Evolutionary conservation across 1,140 invertebrate species (phyloP), one percentile per base, ranked within the genome.

Genomic region (Euura lappo): DNA sequence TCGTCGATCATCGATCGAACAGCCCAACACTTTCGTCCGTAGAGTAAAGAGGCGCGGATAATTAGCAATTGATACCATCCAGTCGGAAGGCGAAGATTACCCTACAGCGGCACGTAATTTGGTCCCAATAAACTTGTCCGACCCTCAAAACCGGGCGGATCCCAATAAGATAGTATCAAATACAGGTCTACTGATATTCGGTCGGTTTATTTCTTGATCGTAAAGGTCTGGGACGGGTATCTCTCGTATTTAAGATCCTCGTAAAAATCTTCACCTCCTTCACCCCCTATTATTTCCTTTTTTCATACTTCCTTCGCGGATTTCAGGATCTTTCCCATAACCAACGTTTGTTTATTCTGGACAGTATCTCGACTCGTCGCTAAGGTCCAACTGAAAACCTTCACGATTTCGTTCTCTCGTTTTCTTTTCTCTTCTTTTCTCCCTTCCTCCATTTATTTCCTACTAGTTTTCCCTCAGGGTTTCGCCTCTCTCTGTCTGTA

Each of bases 51-150:
- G 13, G 0, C 13, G 4, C 13, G 51, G 13, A 60, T n/a, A 3
- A 60, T 28, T 28, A 28, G 28, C 28, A 28, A 28, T 28, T 28
- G 28, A 28, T 28, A 28, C 28, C 28, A 28, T 28, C 28, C 28
- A 28, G 28, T 28, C 28, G 28, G 28, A 28, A 28, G 28, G 28
- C 28, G 28, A 28, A 28, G 28, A 28, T 28, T 28, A 28, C 28
- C 51, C 51, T 60, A 60, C 51, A 60, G 51, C 28, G 60, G 44
- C 66, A 68, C 66, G 66, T 42, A 68, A 68, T 68, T 68, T 68
- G 7, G 28, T 8, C 8, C 51, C 51, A 60, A 60, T 60, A 60
- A 60, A 60, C 51, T 60, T 6, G 4, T 60, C 51, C 51, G 13
- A 60, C 51, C 51, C 51, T 60, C 51, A 60, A 60, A 60, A 60